phyloP scores from a whole-genome alignment of 2,797 vertebrate species.

The Caiman crocodilus region DNA sequence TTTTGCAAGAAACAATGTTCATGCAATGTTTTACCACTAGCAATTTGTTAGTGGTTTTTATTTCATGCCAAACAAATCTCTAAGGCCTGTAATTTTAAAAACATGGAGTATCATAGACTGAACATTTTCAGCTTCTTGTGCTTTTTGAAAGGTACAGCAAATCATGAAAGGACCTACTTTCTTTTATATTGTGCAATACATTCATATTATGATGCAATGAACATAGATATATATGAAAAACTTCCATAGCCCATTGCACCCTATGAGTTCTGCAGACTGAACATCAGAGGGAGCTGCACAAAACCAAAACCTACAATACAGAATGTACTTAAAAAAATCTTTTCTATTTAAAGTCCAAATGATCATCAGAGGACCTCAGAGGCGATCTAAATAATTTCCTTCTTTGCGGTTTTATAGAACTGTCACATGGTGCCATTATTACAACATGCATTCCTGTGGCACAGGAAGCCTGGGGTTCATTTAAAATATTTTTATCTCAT shows the following conservation, averaged over 20 bases:
- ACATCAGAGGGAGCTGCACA: not conserved
- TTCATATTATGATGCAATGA: not conserved
- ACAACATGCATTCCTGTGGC: not conserved
- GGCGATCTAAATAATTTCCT: not conserved
- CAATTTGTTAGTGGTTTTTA: conserved; percentile 76
- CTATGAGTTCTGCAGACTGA: not conserved
- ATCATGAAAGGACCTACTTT: not conserved
- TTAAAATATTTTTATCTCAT: not conserved
- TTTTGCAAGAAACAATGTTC: conserved; percentile 81
- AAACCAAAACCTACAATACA: not conserved
- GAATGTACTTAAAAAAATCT: not conserved
- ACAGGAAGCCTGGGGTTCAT: not conserved
- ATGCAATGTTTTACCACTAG: conserved; percentile 73
- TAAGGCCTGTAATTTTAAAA: conserved; percentile 67
- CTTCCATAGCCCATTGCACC: not conserved
- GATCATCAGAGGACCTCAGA: not conserved
- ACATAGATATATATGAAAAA: not conserved
- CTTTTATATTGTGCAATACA: not conserved
- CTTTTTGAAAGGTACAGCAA: conserved; percentile 30
- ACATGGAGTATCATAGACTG: conserved; percentile 11
- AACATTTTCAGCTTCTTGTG: not conserved
- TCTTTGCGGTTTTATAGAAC: not conserved
- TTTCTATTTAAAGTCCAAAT: not conserved
- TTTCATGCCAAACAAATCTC: conserved; percentile 69
- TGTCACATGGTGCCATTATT: not conserved